These are phyloP conservation scores for Orchesella cincta DNA, from an alignment of 1,140 invertebrate species.

Conservation along the genomic window DNA sequence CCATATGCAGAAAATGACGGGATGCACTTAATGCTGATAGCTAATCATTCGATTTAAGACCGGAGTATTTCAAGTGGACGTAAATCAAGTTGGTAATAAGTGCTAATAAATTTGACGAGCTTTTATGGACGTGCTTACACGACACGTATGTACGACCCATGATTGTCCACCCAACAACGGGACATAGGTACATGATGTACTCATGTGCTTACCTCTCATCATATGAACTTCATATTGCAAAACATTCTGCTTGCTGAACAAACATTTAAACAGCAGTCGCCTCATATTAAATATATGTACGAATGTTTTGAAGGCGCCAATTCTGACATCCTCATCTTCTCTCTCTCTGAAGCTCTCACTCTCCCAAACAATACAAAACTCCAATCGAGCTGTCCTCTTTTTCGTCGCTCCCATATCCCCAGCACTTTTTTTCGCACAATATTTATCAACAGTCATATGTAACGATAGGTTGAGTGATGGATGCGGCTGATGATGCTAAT, in stretches of 20 bases:
- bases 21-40: neutral
- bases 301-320: constrained; percentile 5
- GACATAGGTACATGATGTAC: neutral
- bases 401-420: neutral
- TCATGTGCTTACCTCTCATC: neutral
- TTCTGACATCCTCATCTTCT: constrained; percentile 12
- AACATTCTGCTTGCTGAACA: neutral
- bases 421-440: neutral
- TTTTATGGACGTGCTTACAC: neutral
- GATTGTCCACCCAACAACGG: neutral
- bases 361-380: neutral
- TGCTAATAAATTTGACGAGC: constrained; percentile 10
- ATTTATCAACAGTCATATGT: no score
- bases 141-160: neutral
- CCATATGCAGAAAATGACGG: neutral
- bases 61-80: neutral
- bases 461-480: no score
- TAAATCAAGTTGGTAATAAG: constrained; percentile 18
- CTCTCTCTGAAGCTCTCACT: neutral
- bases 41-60: neutral
- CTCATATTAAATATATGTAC: neutral
- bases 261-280: neutral
- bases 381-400: constrained; percentile 2
- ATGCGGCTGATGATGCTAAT: neutral
- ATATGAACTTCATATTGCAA: no score